Percentiles rank a stretch among this genome's conserved stretches.
These are phyloP conservation scores for Triops cancriformis DNA, from an alignment of 1,140 invertebrate species.

Conservation along the genomic window DNA sequence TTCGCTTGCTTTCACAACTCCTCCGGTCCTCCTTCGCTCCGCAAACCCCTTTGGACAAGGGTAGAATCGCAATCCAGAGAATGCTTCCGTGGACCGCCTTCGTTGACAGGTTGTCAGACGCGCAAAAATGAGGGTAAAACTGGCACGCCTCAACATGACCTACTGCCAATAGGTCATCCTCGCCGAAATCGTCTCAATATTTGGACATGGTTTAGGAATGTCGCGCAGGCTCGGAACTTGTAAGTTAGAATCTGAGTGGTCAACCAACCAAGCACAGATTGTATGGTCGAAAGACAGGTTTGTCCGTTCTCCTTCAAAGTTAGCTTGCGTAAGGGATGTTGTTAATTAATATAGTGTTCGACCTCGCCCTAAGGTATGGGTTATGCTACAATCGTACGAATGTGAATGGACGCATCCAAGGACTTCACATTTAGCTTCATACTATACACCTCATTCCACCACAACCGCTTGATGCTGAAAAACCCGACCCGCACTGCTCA, in stretches of 20 bases:
- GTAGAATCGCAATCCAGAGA: neutral
- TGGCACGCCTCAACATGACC: neutral
- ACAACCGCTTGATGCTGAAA: neutral
- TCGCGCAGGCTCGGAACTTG: too few species aligned
- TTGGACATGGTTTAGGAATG: neutral
- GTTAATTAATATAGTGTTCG: neutral
- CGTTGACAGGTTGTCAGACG: neutral
- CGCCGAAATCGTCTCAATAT: neutral
- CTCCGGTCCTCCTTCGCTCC: neutral
- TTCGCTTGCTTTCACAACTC: neutral
- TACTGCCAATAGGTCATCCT: neutral
- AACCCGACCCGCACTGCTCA: neutral
- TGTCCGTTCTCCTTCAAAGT: slow-evolving; percentile 2
- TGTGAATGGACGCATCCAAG: slow-evolving; percentile 7
- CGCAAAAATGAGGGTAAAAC: neutral
- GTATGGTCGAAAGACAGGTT: slow-evolving; percentile 13
- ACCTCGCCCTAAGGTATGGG: slow-evolving; percentile 12
- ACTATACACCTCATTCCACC: neutral
- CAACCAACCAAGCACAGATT: neutral
- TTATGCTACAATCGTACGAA: neutral
- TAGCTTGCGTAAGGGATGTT: neutral
- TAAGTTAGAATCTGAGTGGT: too few species aligned
- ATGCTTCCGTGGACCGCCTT: neutral
- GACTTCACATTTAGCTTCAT: neutral
- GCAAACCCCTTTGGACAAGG: neutral